These are phyloP conservation scores for Mastacembelus armatus DNA, from an alignment of 2,797 vertebrate genomes.

Conservation along the genomic window DNA sequence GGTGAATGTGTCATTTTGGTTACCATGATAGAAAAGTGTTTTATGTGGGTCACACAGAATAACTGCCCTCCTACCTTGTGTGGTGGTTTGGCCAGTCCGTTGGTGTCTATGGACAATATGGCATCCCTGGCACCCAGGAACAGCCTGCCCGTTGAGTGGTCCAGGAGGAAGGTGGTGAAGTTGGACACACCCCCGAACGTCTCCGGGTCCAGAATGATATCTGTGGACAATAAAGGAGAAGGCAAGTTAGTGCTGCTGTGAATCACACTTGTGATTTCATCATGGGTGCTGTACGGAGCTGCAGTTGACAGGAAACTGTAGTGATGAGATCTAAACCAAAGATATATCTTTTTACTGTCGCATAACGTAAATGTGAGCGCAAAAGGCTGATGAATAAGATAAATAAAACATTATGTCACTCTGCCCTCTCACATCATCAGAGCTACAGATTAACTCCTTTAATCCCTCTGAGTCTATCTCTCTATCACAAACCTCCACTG, in stretches of 20 bases:
- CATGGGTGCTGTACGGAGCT: background rate
- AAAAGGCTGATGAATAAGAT: slow-evolving; percentile 4
- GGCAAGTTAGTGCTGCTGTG: background rate
- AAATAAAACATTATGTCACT: slow-evolving; percentile 30
- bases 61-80: slow-evolving; percentile 51
- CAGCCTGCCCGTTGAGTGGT: slow-evolving; percentile 77
- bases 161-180: slow-evolving; percentile 86
- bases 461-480: slow-evolving; percentile 26
- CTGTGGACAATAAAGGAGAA: slow-evolving; percentile 8
- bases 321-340: background rate
- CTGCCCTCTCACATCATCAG: slow-evolving; percentile 33
- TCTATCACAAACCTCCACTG: background rate
- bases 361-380: background rate
- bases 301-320: background rate
- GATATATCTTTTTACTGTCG: background rate
- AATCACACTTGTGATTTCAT: too few species aligned
- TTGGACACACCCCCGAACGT: slow-evolving; percentile 73
- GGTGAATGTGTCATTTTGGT: too few species aligned
- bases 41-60: background rate
- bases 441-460: slow-evolving; percentile 45
- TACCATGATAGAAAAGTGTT: too few species aligned
- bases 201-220: slow-evolving; percentile 53
- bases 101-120: slow-evolving; percentile 84
- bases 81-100: slow-evolving; percentile 50
- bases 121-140: slow-evolving; percentile 86